Evolutionary conservation across 2,113 vertebrate species (phyloP), one percentile per base, ranked within the genome.

Genomic region (Corythaeola cristata): DNA sequence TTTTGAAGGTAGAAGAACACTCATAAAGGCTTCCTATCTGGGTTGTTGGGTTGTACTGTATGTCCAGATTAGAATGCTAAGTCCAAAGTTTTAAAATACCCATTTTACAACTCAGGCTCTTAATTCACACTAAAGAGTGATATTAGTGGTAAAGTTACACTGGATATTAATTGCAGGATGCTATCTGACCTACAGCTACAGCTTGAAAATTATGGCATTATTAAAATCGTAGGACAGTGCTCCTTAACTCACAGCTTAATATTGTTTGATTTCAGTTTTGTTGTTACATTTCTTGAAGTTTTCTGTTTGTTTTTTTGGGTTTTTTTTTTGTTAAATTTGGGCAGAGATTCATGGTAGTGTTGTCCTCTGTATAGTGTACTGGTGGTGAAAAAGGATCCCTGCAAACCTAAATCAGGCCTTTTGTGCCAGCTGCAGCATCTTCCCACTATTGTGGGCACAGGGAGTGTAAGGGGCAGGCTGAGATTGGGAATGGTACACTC

Each of bases 401-500:
- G 27, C 26, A 85, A 21, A 30, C 30, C 23, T 69, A 21, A 50
- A 41, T 60, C 24, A 8, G n/a, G 5, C 17, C 28, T 56, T 66
- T 32, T 71, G 23, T 53, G 58, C 8, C 47, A 78, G 14, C 21
- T 50, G 62, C 27, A 73, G 32, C 26, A 50, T 47, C 63, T 77
- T 72, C 8, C 20, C 52, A 6, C 37, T 30, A 1, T 7, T 71
- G 6, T 3, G 7, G 44, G n/a, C 26, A 15, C 22, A 53, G 18
- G 8, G 28, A 2, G 6, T 53, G 4, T 49, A 35, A 82, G n/a
- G 58, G 22, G 3, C 15, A 72, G 49, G 8, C 24, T 59, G 75
- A 58, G 47, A 15, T 0, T 58, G 12, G 30, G 30, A 30, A 13
- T 33, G 14, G 6, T 50, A 14, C 32, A 8, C 9, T n/a, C 13